phyloP scores from a whole-genome alignment of 2,888 invertebrate genomes.

The Oxyscelio sp. region DNA sequence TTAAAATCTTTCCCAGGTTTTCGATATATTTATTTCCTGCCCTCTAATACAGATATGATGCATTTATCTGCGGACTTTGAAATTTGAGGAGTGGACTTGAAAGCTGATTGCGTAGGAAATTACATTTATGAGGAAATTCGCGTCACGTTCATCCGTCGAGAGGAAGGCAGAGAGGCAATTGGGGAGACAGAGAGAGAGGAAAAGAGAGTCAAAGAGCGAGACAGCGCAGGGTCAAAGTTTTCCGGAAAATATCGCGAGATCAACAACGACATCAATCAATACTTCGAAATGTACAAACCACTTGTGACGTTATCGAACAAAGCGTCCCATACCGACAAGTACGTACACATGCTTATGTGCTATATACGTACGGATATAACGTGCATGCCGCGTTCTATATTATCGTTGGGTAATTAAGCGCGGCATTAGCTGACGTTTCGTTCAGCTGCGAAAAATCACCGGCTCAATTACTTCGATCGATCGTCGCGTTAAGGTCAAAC shows the following conservation, averaged over 20 bases:
- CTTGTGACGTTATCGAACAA: slow-evolving; percentile 32
- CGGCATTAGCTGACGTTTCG: slow-evolving; percentile 50
- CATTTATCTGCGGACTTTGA: no score
- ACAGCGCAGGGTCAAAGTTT: slow-evolving; percentile 43
- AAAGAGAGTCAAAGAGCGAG: no score
- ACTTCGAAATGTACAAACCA: slow-evolving; percentile 14
- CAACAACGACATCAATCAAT: slow-evolving; percentile 21
- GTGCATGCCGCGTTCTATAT: slow-evolving; percentile 15
- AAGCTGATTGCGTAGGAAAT: no score
- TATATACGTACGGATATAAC: not conserved
- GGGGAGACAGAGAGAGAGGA: no score
- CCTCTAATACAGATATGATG: no score
- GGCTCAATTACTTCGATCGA: slow-evolving; percentile 19
- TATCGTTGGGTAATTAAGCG: slow-evolving; percentile 59
- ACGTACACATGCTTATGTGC: no score
- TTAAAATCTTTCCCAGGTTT: no score
- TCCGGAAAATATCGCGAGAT: slow-evolving; percentile 47
- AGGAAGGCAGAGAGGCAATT: no score
- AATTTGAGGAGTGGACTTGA: no score
- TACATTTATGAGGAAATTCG: no score
- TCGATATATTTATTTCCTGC: no score
- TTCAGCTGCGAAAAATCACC: slow-evolving; percentile 37
- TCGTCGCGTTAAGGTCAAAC: slow-evolving; percentile 1
- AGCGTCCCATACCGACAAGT: slow-evolving; percentile 7
- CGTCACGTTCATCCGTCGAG: no score